A percentile compares a stretch with the other conserved stretches of the same genome.
phyloP scores from a whole-genome alignment of 1,140 invertebrate genomes.

The Whitmania pigra region DNA sequence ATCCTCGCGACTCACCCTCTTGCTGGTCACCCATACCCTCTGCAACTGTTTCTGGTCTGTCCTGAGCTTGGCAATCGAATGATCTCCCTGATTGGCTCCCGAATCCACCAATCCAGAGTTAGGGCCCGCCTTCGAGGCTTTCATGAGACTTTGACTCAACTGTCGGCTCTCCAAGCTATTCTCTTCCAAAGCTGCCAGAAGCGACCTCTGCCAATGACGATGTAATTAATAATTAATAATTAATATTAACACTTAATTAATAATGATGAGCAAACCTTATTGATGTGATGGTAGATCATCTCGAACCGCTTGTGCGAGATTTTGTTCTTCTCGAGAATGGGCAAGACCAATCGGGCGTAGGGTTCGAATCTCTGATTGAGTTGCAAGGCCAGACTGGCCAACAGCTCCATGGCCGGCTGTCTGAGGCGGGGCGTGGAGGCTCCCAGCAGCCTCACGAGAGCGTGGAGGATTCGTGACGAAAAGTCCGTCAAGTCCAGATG shows the following conservation, averaged over 20 bases:
- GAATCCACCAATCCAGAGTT: no score
- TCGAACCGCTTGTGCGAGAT: conserved; percentile 71
- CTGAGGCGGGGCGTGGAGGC: conserved; percentile 60
- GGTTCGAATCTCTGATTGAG: conserved; percentile 78
- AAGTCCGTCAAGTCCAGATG: conserved; percentile 81
- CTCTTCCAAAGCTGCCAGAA: no score
- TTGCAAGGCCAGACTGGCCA: conserved; percentile 73
- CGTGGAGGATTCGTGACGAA: conserved; percentile 80
- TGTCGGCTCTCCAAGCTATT: no score
- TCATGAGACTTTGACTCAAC: no score
- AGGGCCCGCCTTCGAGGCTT: no score
- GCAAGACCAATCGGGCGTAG: conserved; percentile 79
- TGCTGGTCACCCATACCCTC: conserved; percentile 61
- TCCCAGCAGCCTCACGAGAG: conserved; percentile 68
- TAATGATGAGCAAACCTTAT: conserved; percentile 36
- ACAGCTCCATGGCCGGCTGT: conserved; percentile 69
- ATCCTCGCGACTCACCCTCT: conserved; percentile 86
- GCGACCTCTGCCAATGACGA: no score
- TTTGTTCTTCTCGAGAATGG: conserved; percentile 65
- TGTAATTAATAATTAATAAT: no score
- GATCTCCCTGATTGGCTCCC: no score
- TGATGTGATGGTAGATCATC: conserved; percentile 35
- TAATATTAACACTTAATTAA: no score
- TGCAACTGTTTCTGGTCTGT: neutral
- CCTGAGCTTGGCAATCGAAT: no score